Percentiles rank a stretch among this genome's conserved stretches.
phyloP scores from a whole-genome alignment of 2,888 invertebrate genomes.

The Cosmia pyralina region DNA sequence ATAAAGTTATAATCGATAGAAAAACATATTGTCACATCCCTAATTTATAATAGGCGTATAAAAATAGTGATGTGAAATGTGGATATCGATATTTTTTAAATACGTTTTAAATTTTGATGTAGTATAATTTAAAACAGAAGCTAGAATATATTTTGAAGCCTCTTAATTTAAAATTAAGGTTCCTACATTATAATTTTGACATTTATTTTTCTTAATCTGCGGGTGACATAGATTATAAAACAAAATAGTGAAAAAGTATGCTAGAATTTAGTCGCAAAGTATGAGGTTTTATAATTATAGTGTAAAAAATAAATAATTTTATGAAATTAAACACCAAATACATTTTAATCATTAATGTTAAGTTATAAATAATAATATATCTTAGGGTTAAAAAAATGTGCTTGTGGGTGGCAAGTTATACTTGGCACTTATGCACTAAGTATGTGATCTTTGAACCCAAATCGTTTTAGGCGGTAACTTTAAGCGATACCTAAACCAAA shows the following conservation, averaged over 20 bases:
- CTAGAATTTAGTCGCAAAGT: constrained; percentile 63
- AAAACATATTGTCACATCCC: constrained; percentile 38
- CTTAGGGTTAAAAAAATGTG: constrained; percentile 50
- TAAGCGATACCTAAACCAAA: constrained; percentile 35
- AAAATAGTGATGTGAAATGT: constrained; percentile 48
- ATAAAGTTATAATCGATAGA: constrained; percentile 32
- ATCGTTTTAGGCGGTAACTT: constrained; percentile 9
- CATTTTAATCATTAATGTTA: constrained; percentile 78
- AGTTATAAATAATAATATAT: constrained; percentile 70
- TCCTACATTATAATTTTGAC: constrained; percentile 47
- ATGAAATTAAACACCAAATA: constrained; percentile 88
- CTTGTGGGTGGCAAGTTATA: constrained; percentile 30
- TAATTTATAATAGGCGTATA: constrained; percentile 15
- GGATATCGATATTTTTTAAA: constrained; percentile 35
- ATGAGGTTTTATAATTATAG: constrained; percentile 65
- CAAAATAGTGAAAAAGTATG: constrained; percentile 60
- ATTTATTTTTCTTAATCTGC: constrained; percentile 58
- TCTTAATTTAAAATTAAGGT: constrained; percentile 49
- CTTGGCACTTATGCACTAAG: constrained; percentile 17
- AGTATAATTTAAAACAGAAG: constrained; percentile 47
- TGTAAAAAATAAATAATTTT: constrained; percentile 74
- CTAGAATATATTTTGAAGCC: constrained; percentile 40
- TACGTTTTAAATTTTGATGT: constrained; percentile 20
- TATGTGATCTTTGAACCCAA: constrained; percentile 33
- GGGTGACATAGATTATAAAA: constrained; percentile 61